A percentile compares a stretch with the other conserved stretches of the same genome.
phyloP scores from a whole-genome alignment of 2,888 invertebrate species.

The Microctonus aethiopoides region DNA sequence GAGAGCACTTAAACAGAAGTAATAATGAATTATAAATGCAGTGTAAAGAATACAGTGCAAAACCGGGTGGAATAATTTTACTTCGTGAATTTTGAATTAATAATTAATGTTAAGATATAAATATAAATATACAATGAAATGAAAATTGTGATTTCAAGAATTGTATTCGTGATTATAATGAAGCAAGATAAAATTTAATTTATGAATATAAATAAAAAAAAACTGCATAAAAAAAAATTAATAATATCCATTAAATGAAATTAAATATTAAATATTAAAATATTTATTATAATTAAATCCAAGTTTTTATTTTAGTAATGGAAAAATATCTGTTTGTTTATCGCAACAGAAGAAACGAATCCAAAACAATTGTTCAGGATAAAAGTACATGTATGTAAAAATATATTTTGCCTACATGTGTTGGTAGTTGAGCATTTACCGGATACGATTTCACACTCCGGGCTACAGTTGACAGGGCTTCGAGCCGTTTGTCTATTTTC shows the following conservation, averaged over 20 bases:
- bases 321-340: too few relatives aligned
- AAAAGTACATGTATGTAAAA: neutral
- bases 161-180: neutral
- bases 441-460: neutral
- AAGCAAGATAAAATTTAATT: neutral
- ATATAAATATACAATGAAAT: too few relatives aligned
- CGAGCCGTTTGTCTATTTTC: constrained; percentile 31
- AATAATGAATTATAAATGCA: neutral
- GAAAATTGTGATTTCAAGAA: neutral
- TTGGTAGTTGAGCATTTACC: constrained; percentile 7
- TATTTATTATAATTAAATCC: too few relatives aligned
- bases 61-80: neutral
- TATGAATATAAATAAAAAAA: neutral
- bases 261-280: too few relatives aligned
- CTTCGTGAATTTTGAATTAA: neutral
- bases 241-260: too few relatives aligned
- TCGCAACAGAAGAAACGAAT: neutral
- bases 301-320: constrained; percentile 17
- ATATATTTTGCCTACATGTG: too few relatives aligned
- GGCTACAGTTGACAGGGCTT: constrained; percentile 11
- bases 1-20: neutral
- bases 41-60: neutral
- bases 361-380: constrained; percentile 22
- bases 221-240: constrained; percentile 20
- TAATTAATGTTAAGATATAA: neutral